A percentile compares a stretch with the other conserved stretches of the same genome.
phyloP scores from a whole-genome alignment of 2,888 invertebrate genomes.

The Auanema freiburgensis region DNA sequence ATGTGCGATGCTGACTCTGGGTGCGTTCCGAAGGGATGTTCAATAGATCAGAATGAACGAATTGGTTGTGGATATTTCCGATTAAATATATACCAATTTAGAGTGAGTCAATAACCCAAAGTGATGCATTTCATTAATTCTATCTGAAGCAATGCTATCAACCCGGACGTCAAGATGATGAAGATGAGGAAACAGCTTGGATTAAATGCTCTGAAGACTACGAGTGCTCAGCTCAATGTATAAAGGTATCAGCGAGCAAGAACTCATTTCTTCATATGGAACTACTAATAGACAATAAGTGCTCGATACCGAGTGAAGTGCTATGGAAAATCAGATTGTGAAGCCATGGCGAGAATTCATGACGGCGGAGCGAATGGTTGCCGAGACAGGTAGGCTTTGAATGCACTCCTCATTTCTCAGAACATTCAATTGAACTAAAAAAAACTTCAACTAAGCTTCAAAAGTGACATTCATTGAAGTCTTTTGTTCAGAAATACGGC shows the following conservation, averaged over 20 bases:
- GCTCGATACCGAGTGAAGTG: conserved; percentile 60
- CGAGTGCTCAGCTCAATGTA: conserved; percentile 59
- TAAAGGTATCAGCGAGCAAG: conserved; percentile 39
- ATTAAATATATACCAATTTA: conserved; percentile 61
- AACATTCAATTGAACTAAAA: too few relatives aligned
- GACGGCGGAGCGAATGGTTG: conserved; percentile 63
- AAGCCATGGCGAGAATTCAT: conserved; percentile 60
- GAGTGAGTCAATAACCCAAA: conserved; percentile 30
- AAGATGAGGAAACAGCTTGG: conserved; percentile 59
- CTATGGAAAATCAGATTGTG: conserved; percentile 62
- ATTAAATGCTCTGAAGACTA: conserved; percentile 61
- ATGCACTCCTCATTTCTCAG: background rate
- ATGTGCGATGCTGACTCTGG: conserved; percentile 62
- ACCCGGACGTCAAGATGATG: conserved; percentile 58
- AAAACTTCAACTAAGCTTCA: background rate
- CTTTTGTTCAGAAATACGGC: conserved; percentile 25
- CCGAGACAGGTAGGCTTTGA: conserved; percentile 28
- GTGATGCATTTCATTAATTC: conserved; percentile 1
- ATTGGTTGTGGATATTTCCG: conserved; percentile 62
- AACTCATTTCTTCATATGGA: too few relatives aligned
- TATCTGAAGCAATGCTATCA: conserved; percentile 59
- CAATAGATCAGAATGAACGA: conserved; percentile 51
- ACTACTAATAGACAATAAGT: conserved; percentile 32
- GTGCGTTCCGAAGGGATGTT: conserved; percentile 59
- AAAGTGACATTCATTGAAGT: background rate